These are phyloP conservation scores for Theocolax elegans DNA, from an alignment of 1,140 invertebrate species.

Conservation along the genomic window DNA sequence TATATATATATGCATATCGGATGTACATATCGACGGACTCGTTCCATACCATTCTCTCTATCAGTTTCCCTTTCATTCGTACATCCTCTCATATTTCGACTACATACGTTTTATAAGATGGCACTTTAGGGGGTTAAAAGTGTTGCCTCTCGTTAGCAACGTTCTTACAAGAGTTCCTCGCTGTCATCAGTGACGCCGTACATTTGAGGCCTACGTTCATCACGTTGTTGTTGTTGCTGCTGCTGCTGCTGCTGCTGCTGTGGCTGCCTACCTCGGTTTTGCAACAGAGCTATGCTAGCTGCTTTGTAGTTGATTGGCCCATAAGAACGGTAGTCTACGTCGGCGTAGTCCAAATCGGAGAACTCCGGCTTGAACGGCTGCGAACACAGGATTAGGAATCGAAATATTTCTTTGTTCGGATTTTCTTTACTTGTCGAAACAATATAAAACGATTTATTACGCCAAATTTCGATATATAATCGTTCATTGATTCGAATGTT, in stretches of 20 bases:
- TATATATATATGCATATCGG: conserved; percentile 1
- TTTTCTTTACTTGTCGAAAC: no score
- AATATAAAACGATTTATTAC: no score
- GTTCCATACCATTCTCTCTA: not conserved
- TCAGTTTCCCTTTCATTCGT: not conserved
- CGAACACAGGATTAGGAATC: conserved; percentile 53
- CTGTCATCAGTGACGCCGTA: conserved; percentile 64
- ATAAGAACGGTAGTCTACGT: conserved; percentile 87
- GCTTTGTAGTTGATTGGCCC: conserved; percentile 74
- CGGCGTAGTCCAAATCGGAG: conserved; percentile 87
- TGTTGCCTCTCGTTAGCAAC: not conserved
- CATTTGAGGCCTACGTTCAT: conserved; percentile 63
- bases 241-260: no score
- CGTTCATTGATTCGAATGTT: no score
- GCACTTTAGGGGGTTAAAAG: conserved; percentile 47
- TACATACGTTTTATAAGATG: conserved; percentile 43
- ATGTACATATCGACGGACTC: conserved; percentile 42
- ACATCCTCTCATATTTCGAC: no score
- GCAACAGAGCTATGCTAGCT: conserved; percentile 54
- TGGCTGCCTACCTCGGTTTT: conserved; percentile 56
- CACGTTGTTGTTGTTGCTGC: conserved; percentile 48
- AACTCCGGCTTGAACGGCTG: conserved; percentile 77
- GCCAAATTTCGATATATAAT: no score
- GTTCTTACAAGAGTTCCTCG: conserved; percentile 63
- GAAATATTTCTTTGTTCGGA: no score